Evolutionary conservation across 2,113 vertebrate species (phyloP), one percentile per base, ranked within the genome.

Genomic region (Neopipo cinnamomea): DNA sequence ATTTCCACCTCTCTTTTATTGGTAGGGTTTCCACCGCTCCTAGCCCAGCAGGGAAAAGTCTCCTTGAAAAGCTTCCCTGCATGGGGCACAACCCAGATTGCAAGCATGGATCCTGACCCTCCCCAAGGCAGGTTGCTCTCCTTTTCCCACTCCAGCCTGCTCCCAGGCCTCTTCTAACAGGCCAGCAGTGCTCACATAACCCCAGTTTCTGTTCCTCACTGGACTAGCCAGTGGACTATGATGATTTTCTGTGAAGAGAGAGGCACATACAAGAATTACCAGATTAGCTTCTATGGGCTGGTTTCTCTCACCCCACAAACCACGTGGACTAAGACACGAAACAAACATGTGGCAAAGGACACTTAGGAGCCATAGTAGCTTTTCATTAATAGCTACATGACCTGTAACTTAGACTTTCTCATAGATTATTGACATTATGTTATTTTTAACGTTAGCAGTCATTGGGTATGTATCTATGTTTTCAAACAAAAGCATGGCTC

Each of bases 401-500:
- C 56, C 39, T 88, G 2, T 49, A 73, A 24, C 2, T 61, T 73
- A 25, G 31, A 39, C 9, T 35, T 63, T 59, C 61, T 78, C 65
- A 27, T 35, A 77, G 55, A 62, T 84, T 74, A 58, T 39, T 74
- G 63, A 37, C 44, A 75, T 72, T 63, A 68, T 52, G 39, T 81
- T 91, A 74, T 93, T 92, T 83, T 95, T 92, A 86, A 70, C 25
- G 8, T 33, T 71, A 67, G 30, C 42, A 55, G 63, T 84, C 68
- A 55, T 47, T 63, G 50, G 18, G 39, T 56, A 61, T 78, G 24
- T 65, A 79, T 93, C 75, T 70, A 2, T 49, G 42, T 88, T 90
- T 93, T 93, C 50, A 91, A 92, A 93, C 63, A 95, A 96, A 97
- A 86, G 71, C 42, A 52, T 92, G 92, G 88, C 82, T 92, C 41